Percentiles rank a stretch among this genome's conserved stretches.
Evolutionary conservation across 2,888 invertebrate genomes (phyloP).

Genomic region (Elmis aenea): DNA sequence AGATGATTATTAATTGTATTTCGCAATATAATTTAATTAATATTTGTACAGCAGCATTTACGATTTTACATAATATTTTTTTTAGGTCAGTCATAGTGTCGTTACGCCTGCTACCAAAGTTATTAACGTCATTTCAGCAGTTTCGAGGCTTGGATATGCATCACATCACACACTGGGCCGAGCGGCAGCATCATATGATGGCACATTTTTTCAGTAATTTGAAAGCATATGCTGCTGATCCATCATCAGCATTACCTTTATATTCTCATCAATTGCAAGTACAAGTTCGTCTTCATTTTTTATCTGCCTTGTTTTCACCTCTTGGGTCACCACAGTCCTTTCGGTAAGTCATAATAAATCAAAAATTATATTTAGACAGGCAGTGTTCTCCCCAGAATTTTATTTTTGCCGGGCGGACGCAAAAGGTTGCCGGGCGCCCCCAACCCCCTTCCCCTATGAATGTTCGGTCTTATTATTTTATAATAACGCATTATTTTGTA

Average conservation of each 20-base stretch:
- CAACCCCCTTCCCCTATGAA: too few relatives aligned
- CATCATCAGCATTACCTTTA: slow-evolving; percentile 43
- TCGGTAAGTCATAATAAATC: slow-evolving; percentile 59
- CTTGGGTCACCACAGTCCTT: slow-evolving; percentile 87
- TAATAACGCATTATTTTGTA: too few relatives aligned
- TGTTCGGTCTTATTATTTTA: too few relatives aligned
- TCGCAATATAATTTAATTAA: too few relatives aligned
- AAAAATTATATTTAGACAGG: not conserved
- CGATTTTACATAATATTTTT: slow-evolving; percentile 16
- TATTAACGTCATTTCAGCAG: slow-evolving; percentile 88
- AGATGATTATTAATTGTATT: too few relatives aligned
- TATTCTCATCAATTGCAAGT: slow-evolving; percentile 82
- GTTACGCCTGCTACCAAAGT: slow-evolving; percentile 78
- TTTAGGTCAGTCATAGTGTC: slow-evolving; percentile 83
- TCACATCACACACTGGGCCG: slow-evolving; percentile 88
- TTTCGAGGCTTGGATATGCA: slow-evolving; percentile 82
- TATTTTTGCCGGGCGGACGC: too few relatives aligned
- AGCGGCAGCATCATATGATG: slow-evolving; percentile 89
- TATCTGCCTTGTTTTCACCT: slow-evolving; percentile 87
- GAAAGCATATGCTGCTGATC: slow-evolving; percentile 61
- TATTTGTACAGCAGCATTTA: too few relatives aligned
- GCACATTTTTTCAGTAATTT: slow-evolving; percentile 85
- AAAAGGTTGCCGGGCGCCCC: too few relatives aligned
- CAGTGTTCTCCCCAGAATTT: too few relatives aligned
- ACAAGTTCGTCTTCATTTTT: slow-evolving; percentile 85